phyloP scores from a whole-genome alignment of 2,113 vertebrate genomes.

The Leucopsar rothschildi region DNA sequence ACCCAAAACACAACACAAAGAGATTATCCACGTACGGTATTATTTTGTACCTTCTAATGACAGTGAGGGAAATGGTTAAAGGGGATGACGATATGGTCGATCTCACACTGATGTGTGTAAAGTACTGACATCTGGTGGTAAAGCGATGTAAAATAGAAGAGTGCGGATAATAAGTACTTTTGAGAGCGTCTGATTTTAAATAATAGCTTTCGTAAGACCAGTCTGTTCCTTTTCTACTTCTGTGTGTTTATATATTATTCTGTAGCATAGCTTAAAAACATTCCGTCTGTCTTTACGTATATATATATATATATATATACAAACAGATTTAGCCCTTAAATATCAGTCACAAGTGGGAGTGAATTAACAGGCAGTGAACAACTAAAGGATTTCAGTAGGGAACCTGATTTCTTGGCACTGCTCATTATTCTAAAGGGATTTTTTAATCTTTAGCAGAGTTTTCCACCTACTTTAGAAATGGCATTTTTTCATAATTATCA shows the following conservation, averaged over 20 bases:
- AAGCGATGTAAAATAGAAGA: background rate
- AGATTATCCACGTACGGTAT: background rate
- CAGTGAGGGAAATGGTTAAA: constrained; percentile 40
- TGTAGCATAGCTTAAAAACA: background rate
- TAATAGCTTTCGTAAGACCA: background rate
- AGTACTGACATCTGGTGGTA: constrained; percentile 66
- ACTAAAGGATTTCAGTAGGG: background rate
- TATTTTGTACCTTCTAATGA: background rate
- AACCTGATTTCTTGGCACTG: background rate
- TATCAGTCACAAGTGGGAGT: background rate
- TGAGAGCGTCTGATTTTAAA: background rate
- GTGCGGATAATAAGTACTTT: background rate
- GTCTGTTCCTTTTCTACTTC: background rate
- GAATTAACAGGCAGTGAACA: background rate
- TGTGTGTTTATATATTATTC: background rate
- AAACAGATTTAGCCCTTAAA: background rate
- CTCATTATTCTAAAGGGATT: background rate
- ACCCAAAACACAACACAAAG: background rate
- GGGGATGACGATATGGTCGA: background rate
- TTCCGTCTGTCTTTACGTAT: background rate
- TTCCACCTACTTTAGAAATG: background rate
- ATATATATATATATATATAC: too few species aligned
- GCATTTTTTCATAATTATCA: background rate
- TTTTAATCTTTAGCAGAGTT: background rate
- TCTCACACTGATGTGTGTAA: background rate